phyloP scores from a whole-genome alignment of 92 coral and sea anemone species.

The Plumapathes pennacea region DNA sequence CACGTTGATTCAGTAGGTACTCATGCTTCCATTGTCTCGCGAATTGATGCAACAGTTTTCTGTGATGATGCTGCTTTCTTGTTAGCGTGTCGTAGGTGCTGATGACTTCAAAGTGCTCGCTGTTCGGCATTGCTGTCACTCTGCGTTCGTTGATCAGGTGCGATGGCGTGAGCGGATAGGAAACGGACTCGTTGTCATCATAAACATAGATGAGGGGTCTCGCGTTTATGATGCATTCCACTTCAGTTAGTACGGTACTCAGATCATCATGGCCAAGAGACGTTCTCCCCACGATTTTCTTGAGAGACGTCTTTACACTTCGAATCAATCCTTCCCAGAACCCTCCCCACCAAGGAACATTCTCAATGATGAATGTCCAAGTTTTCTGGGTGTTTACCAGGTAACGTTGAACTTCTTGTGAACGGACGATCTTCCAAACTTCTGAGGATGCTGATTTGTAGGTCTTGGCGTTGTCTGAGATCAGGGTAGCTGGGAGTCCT shows the following conservation, averaged over 20 bases:
- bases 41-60: constrained; percentile 21
- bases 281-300: constrained; percentile 11
- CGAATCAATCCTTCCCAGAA: constrained; percentile 17
- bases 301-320: constrained; percentile 9
- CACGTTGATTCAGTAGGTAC: constrained; percentile 26
- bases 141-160: constrained; percentile 21
- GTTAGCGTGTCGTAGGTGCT: constrained; percentile 38
- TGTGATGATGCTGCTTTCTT: constrained; percentile 25
- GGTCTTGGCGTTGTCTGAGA: constrained; percentile 50
- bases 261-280: constrained; percentile 12
- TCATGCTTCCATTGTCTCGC: constrained; percentile 24
- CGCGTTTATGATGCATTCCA: constrained; percentile 25
- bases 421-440: constrained; percentile 26
- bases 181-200: constrained; percentile 28
- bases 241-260: constrained; percentile 16
- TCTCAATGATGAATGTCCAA: constrained; percentile 52
- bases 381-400: constrained; percentile 28
- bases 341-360: constrained; percentile 60
- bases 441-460: constrained; percentile 41
- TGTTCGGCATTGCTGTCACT: constrained; percentile 22
- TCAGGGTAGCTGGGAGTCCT: constrained; percentile 46
- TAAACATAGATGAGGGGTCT: constrained; percentile 25
- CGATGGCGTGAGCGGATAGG: constrained; percentile 24
- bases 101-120: constrained; percentile 18
- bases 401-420: constrained; percentile 40